These are phyloP conservation scores for Papilio polytes DNA, from an alignment of 1,140 invertebrate species.

Conservation along the genomic window DNA sequence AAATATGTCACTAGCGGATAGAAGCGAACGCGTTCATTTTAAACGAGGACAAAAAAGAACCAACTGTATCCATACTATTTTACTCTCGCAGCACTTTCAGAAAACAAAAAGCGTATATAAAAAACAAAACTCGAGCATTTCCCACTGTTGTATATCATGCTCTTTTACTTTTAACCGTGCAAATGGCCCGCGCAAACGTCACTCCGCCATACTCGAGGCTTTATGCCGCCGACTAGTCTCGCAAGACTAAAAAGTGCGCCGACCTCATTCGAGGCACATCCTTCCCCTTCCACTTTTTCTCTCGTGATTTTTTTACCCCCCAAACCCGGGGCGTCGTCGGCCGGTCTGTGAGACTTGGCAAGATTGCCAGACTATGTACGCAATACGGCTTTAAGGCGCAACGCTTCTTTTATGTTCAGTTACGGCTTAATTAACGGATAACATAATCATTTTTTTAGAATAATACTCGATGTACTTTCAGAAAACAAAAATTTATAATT, in stretches of 20 bases:
- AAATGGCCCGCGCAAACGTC: slow-evolving; percentile 41
- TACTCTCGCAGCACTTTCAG: slow-evolving; percentile 31
- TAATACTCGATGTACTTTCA: background rate
- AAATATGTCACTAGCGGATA: slow-evolving; percentile 38
- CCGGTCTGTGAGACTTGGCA: slow-evolving; percentile 47
- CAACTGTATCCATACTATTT: slow-evolving; percentile 33
- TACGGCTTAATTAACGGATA: background rate
- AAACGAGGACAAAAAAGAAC: slow-evolving; percentile 31
- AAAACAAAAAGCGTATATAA: slow-evolving; percentile 31
- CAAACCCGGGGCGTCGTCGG: slow-evolving; percentile 59
- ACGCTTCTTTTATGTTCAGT: background rate
- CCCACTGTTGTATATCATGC: slow-evolving; percentile 35
- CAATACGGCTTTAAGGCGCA: slow-evolving; percentile 42
- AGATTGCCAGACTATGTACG: slow-evolving; percentile 49
- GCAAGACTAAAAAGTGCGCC: slow-evolving; percentile 63
- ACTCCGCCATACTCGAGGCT: slow-evolving; percentile 38
- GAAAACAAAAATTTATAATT: no score
- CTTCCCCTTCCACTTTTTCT: slow-evolving; percentile 42
- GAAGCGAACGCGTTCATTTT: slow-evolving; percentile 23
- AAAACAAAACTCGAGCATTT: slow-evolving; percentile 32
- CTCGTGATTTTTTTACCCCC: slow-evolving; percentile 30
- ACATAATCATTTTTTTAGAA: background rate
- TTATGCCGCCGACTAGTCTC: slow-evolving; percentile 60
- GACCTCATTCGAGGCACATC: slow-evolving; percentile 56
- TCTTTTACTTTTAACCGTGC: slow-evolving; percentile 36